A percentile compares a stretch with the other conserved stretches of the same genome.
phyloP scores from a whole-genome alignment of 2,888 invertebrate genomes.

The Isoperla grammatica region DNA sequence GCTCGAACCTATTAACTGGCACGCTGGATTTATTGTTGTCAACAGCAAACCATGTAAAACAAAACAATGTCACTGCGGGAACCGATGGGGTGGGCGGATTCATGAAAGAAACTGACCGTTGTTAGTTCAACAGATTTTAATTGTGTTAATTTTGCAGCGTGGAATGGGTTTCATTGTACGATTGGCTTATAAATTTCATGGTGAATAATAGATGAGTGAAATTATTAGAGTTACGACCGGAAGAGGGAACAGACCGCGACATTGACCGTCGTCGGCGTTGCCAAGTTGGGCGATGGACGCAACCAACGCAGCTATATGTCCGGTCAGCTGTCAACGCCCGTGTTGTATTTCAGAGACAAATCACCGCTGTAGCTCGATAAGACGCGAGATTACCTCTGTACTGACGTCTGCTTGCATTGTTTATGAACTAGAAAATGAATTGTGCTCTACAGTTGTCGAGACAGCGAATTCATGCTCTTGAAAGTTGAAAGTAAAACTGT shows the following conservation, averaged over 20 bases:
- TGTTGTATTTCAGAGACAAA: too few species aligned
- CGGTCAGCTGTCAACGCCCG: constrained; percentile 10
- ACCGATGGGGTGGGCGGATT: neutral
- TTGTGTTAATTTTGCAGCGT: constrained; percentile 11
- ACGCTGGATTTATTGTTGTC: constrained; percentile 9
- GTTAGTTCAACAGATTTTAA: constrained; percentile 6
- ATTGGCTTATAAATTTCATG: constrained; percentile 12
- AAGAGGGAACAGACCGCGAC: neutral
- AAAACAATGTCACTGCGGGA: neutral
- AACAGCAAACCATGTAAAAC: constrained; percentile 3
- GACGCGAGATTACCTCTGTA: too few species aligned
- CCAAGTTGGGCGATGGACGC: constrained; percentile 6
- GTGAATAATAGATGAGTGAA: constrained; percentile 11
- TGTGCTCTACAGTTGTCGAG: too few species aligned
- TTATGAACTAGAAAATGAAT: too few species aligned
- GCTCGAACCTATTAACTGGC: neutral
- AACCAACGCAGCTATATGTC: neutral
- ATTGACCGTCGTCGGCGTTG: neutral
- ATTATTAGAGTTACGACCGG: constrained; percentile 15
- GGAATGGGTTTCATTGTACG: neutral
- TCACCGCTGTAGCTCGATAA: too few species aligned
- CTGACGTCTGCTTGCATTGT: too few species aligned
- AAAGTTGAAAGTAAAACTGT: too few species aligned
- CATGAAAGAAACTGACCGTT: constrained; percentile 12
- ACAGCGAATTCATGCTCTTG: too few species aligned